phyloP scores from a whole-genome alignment of 2,888 invertebrate genomes.

The Imbricaverruca yamaguchii region DNA sequence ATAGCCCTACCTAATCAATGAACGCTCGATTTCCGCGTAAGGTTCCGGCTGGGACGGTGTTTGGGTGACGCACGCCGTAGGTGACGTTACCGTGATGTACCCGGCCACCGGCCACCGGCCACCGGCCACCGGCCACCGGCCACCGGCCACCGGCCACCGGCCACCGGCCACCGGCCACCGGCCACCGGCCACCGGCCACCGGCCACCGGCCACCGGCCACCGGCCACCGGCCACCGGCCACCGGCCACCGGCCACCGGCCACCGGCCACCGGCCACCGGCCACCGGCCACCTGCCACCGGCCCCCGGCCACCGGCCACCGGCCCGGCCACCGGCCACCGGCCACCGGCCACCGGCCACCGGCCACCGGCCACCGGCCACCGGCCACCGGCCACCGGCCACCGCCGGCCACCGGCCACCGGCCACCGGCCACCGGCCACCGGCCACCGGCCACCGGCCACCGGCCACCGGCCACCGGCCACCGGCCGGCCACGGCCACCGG shows the following conservation, averaged over 20 bases:
- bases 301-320: neutral
- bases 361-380: conserved; percentile 3
- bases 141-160: conserved; percentile 9
- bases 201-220: conserved; percentile 13
- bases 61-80: too few species aligned
- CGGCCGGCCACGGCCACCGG: neutral
- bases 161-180: conserved; percentile 9
- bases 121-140: conserved; percentile 10
- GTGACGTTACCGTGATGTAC: too few species aligned
- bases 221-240: conserved; percentile 10
- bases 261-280: conserved; percentile 1
- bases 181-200: conserved; percentile 6
- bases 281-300: neutral
- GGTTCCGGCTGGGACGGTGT: too few species aligned
- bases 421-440: neutral
- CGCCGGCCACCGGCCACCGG: conserved; percentile 6
- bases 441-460: neutral
- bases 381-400: conserved; percentile 13
- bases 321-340: conserved; percentile 9
- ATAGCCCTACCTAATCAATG: too few species aligned
- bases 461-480: neutral
- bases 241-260: conserved; percentile 10
- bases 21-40: too few species aligned
- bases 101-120: conserved; percentile 7
- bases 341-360: conserved; percentile 9